These are phyloP conservation scores for Zaprionus taronus DNA, from an alignment of 1,140 invertebrate species.

Conservation along the genomic window DNA sequence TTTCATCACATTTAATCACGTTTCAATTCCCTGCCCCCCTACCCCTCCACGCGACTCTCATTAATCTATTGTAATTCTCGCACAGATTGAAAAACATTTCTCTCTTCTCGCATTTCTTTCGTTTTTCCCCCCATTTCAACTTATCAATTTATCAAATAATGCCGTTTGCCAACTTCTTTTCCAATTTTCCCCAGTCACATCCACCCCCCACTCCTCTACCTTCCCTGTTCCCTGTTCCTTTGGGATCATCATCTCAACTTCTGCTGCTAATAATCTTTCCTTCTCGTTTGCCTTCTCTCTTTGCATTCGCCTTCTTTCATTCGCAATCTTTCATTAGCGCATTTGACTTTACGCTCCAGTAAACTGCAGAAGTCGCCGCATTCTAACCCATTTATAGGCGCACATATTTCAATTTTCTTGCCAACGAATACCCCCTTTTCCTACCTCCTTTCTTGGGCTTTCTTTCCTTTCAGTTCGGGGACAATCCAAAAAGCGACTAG, in stretches of 20 bases:
- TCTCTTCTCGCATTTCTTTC: slow-evolving; percentile 8
- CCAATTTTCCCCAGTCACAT: slow-evolving; percentile 7
- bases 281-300: slow-evolving; percentile 13
- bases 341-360: slow-evolving; percentile 56
- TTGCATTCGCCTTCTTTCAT: slow-evolving; percentile 27
- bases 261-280: slow-evolving; percentile 37
- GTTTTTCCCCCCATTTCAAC: slow-evolving; percentile 22
- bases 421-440: neutral
- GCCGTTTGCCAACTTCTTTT: slow-evolving; percentile 36
- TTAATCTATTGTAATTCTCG: slow-evolving; percentile 24
- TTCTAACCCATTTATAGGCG: slow-evolving; percentile 72
- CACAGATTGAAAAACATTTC: slow-evolving; percentile 17
- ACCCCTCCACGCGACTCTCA: neutral
- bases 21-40: neutral
- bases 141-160: slow-evolving; percentile 47
- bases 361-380: slow-evolving; percentile 36
- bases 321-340: slow-evolving; percentile 58
- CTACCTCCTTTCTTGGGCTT: neutral
- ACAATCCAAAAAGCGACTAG: slow-evolving; percentile 52
- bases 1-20: slow-evolving; percentile 15
- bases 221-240: too few relatives aligned
- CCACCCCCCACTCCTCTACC: neutral
- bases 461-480: slow-evolving; percentile 17
- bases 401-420: slow-evolving; percentile 78
- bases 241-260: slow-evolving; percentile 37